Evolutionary conservation across 1,140 invertebrate species (phyloP).

Genomic region (Ganaspis sp.): DNA sequence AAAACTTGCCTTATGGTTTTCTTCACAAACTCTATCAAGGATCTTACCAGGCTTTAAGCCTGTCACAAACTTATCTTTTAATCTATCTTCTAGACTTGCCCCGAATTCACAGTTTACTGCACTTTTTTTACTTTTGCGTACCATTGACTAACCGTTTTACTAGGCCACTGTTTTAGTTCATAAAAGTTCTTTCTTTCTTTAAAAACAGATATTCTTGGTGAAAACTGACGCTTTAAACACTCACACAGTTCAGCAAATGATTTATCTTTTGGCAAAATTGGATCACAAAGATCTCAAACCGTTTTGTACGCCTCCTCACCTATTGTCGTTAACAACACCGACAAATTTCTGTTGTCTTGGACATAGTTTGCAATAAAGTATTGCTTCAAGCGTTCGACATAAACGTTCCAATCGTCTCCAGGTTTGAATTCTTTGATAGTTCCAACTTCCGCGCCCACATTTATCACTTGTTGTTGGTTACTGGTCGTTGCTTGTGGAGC

Average conservation of each 20-base stretch:
- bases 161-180: slow-evolving; percentile 35
- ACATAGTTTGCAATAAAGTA: slow-evolving; percentile 51
- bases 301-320: slow-evolving; percentile 43
- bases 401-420: slow-evolving; percentile 42
- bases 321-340: slow-evolving; percentile 47
- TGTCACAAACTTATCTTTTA: slow-evolving; percentile 53
- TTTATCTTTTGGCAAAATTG: slow-evolving; percentile 44
- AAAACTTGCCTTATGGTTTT: slow-evolving; percentile 15
- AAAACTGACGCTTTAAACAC: slow-evolving; percentile 29
- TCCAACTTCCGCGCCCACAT: too few species aligned
- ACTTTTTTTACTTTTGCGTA: slow-evolving; percentile 46
- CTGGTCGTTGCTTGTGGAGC: too few species aligned
- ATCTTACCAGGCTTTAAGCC: slow-evolving; percentile 42
- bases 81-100: slow-evolving; percentile 28
- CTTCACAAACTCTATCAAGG: slow-evolving; percentile 44
- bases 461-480: too few species aligned
- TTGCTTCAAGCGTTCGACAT: slow-evolving; percentile 51
- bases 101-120: slow-evolving; percentile 49
- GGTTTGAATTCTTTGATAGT: too few species aligned
- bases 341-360: slow-evolving; percentile 37
- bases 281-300: slow-evolving; percentile 50
- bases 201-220: slow-evolving; percentile 24
- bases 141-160: slow-evolving; percentile 46
- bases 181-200: slow-evolving; percentile 47
- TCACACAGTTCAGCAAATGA: slow-evolving; percentile 45